phyloP scores from a whole-genome alignment of 2,888 invertebrate genomes.

The Oscheius sp. region DNA sequence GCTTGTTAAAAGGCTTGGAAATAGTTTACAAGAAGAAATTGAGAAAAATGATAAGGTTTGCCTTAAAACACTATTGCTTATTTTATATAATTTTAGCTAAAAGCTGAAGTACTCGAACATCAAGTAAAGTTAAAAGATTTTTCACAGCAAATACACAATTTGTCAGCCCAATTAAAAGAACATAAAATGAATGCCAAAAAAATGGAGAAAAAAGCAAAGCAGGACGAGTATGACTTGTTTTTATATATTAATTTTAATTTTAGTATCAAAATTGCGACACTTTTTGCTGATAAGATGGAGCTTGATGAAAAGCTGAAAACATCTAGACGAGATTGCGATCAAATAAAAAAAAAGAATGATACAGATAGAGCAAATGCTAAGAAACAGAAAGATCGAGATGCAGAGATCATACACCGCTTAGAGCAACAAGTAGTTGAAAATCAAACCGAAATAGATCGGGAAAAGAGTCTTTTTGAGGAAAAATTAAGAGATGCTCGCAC shows the following conservation, averaged over 20 bases:
- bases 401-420: slow-evolving; percentile 24
- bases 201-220: slow-evolving; percentile 46
- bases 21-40: no score
- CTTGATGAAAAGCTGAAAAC: slow-evolving; percentile 46
- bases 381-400: slow-evolving; percentile 39
- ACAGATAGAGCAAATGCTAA: slow-evolving; percentile 46
- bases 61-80: background rate
- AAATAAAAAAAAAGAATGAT: slow-evolving; percentile 48
- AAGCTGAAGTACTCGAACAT: slow-evolving; percentile 16
- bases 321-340: slow-evolving; percentile 44
- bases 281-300: slow-evolving; percentile 42
- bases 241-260: background rate
- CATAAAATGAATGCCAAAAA: slow-evolving; percentile 41
- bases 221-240: slow-evolving; percentile 43
- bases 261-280: slow-evolving; percentile 32
- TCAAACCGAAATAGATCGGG: slow-evolving; percentile 21
- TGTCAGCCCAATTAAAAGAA: slow-evolving; percentile 42
- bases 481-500: background rate
- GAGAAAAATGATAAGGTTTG: background rate
- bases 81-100: slow-evolving; percentile 6
- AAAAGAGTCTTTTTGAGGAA: slow-evolving; percentile 14
- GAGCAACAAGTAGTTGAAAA: slow-evolving; percentile 21
- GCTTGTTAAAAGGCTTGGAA: no score
- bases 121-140: slow-evolving; percentile 22
- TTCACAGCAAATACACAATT: slow-evolving; percentile 26